phyloP scores from a whole-genome alignment of 2,113 vertebrate species.

The Bagarius yarrelli region DNA sequence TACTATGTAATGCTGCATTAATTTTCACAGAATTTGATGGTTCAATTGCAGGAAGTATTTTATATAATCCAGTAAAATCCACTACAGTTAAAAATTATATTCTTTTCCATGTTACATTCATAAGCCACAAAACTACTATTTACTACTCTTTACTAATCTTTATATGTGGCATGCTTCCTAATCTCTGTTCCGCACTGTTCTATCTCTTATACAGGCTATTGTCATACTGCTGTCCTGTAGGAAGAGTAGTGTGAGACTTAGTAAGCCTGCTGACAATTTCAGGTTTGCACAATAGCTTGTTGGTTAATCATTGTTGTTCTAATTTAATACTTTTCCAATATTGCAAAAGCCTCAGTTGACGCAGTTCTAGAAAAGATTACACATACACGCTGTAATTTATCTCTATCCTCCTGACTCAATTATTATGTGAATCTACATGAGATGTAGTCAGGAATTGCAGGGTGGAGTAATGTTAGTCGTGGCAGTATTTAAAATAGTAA shows the following conservation, averaged over 20 bases:
- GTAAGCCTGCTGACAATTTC: not conserved
- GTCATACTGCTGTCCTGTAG: not conserved
- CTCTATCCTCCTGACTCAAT: not conserved
- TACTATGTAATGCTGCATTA: not conserved
- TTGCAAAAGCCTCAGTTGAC: not conserved
- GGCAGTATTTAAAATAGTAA: not conserved
- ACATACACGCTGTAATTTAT: no score
- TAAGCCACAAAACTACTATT: not conserved
- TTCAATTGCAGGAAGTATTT: not conserved
- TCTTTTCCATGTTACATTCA: not conserved
- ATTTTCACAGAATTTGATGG: not conserved
- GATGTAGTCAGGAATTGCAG: not conserved
- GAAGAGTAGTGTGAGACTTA: not conserved
- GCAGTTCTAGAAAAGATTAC: not conserved
- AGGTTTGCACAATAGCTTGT: constrained; percentile 8
- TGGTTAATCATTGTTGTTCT: not conserved
- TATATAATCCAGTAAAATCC: not conserved
- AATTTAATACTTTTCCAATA: not conserved
- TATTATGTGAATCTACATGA: not conserved
- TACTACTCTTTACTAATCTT: no score
- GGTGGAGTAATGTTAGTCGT: no score
- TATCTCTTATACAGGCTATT: not conserved
- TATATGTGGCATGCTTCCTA: no score
- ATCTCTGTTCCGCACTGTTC: not conserved
- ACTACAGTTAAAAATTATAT: not conserved